phyloP scores from a whole-genome alignment of 1,140 invertebrate species.

The Aleiodes sp. region DNA sequence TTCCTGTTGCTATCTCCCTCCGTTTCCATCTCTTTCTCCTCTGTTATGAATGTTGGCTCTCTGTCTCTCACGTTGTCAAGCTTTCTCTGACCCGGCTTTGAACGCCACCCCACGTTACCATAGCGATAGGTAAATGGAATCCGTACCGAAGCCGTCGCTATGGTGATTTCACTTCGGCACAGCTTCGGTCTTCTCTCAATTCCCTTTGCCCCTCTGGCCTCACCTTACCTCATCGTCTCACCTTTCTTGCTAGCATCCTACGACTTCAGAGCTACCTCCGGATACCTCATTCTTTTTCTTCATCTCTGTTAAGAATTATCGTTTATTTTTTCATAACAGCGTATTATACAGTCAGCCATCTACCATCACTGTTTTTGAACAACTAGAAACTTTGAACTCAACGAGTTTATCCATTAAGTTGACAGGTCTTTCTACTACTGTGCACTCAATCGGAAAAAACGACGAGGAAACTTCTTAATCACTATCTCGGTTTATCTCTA shows the following conservation, averaged over 20 bases:
- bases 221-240: conserved; percentile 48
- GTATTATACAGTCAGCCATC: conserved; percentile 4
- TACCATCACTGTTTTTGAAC: background rate
- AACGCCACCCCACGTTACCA: conserved; percentile 63
- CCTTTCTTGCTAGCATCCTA: conserved; percentile 11
- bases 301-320: too few species aligned
- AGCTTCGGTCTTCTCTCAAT: conserved; percentile 43
- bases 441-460: conserved; percentile 53
- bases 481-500: conserved; percentile 26
- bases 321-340: background rate
- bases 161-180: conserved; percentile 58
- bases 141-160: conserved; percentile 64
- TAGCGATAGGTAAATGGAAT: conserved; percentile 67
- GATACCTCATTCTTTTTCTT: too few species aligned
- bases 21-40: conserved; percentile 29
- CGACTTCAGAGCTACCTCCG: background rate
- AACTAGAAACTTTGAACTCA: background rate
- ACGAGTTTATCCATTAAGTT: conserved; percentile 48
- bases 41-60: background rate
- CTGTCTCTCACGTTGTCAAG: conserved; percentile 31
- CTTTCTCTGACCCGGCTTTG: conserved; percentile 49
- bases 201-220: conserved; percentile 25
- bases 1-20: conserved; percentile 33
- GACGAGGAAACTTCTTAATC: conserved; percentile 44
- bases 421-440: conserved; percentile 51